A percentile compares a stretch with the other conserved stretches of the same genome.
Conservation (phyloP, 2,797 vertebrate species). For the Dipus sagitta region DNA sequence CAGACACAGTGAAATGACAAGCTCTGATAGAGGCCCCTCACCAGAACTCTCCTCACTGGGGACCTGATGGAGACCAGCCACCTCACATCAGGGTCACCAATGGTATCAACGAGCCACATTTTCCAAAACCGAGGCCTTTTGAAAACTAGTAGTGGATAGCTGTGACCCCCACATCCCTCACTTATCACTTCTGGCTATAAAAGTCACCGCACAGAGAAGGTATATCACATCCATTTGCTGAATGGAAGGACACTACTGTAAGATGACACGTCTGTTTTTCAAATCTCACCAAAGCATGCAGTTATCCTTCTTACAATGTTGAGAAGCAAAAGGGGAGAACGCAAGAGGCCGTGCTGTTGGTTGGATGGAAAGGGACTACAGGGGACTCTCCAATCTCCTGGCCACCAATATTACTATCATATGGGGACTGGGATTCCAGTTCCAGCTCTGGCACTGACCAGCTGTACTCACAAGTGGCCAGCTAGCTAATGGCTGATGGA, state of each 20-base stretch:
- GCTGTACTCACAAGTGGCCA: not conserved
- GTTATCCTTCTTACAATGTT: not conserved
- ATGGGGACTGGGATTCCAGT: not conserved
- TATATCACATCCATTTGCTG: not conserved
- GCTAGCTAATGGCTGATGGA: rapidly evolving
- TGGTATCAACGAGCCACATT: not conserved
- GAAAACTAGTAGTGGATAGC: not conserved
- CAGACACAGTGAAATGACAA: not conserved
- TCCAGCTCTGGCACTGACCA: not conserved
- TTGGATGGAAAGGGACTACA: not conserved
- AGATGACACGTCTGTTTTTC: not conserved
- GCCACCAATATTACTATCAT: not conserved
- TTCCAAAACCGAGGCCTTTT: not conserved
- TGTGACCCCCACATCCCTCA: not conserved
- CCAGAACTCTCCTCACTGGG: not conserved
- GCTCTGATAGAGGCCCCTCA: not conserved
- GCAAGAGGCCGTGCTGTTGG: not conserved
- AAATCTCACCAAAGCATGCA: not conserved
- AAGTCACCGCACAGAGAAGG: not conserved
- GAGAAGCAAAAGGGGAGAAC: not conserved
- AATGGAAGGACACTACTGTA: not conserved
- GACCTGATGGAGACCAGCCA: not conserved
- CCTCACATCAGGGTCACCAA: not conserved
- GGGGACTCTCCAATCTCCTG: not conserved
- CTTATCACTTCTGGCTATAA: not conserved